Evolutionary conservation across 2,888 invertebrate genomes (phyloP), one percentile per base, ranked within the genome.

Genomic region (Shargacucullia verbasci): DNA sequence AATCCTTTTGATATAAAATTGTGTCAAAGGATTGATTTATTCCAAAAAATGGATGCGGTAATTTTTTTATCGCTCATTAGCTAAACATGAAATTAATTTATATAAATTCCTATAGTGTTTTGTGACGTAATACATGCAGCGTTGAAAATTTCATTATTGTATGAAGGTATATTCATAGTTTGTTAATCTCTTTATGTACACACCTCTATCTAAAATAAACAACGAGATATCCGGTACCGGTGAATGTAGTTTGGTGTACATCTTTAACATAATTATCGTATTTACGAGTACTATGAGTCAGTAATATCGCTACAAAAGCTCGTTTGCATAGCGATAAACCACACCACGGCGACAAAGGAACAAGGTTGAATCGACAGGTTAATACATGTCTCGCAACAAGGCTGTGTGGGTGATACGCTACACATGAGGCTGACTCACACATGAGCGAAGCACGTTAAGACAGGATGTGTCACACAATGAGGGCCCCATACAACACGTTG

Each of bases 351-450:
- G 83, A 89, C 90, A 89, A 89, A 86, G 86, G 84, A 85, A 86
- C 85, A 81, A 83, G 85, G 81, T 85, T 85, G 86, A 82, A 88
- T 87, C 87, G 90, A 91, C 91, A 90, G 86, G 91, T 91, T 89
- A 81, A 82, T 86, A 90, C 91, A 87, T 81, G 91, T 90, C 82
- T 81, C 66, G 58, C 45, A 20, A 47, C 60, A 55, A 54, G 60
- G 39, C 10, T 76, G 81, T 85, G 84, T 86, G 83, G 45, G 82
- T 81, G 56, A 40, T 44, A 49, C 49, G 52, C 56, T 41, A 15
- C 50, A 35, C 49, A 66, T 70, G 48, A 49, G 57, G n/a, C n/a
- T n/a, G n/a, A 61, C 65, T 54, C 79, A 76, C 72, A 78, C 78
- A 72, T 54, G 33, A 38, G 37, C 33, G 66, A 59, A 10, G 29